These are phyloP conservation scores for Neocrepidodera transversa DNA, from an alignment of 2,888 invertebrate species.

Conservation along the genomic window DNA sequence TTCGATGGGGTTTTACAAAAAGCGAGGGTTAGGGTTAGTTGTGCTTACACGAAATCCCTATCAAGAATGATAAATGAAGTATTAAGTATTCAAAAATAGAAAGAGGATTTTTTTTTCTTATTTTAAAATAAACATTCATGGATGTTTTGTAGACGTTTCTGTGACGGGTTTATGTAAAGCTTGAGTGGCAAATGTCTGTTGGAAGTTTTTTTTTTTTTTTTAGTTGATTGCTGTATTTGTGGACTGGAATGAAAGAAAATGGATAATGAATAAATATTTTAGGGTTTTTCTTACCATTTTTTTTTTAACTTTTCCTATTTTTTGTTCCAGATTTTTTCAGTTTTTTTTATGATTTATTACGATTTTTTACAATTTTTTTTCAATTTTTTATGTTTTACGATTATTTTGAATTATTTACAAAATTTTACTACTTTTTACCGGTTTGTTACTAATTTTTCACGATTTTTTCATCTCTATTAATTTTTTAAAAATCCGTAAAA, in stretches of 20 bases:
- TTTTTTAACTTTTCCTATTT: too few relatives aligned
- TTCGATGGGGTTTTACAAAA: not conserved
- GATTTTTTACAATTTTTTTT: too few relatives aligned
- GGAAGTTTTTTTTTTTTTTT: not conserved
- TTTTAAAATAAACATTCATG: constrained; percentile 38
- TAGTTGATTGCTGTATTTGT: constrained; percentile 13
- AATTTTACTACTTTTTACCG: too few relatives aligned
- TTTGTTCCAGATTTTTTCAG: not conserved
- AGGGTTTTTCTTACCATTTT: too few relatives aligned
- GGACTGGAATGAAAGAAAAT: too few relatives aligned
- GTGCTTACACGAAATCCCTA: constrained; percentile 29
- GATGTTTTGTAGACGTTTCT: constrained; percentile 31
- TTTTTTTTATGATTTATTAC: too few relatives aligned
- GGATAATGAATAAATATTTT: too few relatives aligned
- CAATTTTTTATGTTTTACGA: too few relatives aligned
- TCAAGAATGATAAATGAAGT: constrained; percentile 38
- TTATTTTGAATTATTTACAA: too few relatives aligned
- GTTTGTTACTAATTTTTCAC: too few relatives aligned
- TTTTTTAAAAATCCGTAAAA: too few relatives aligned
- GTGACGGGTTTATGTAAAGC: constrained; percentile 36
- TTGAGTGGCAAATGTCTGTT: constrained; percentile 25
- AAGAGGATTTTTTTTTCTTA: constrained; percentile 33
- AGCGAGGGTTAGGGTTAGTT: constrained; percentile 18
- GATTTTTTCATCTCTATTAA: too few relatives aligned
- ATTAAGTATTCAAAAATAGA: constrained; percentile 40